phyloP scores from a whole-genome alignment of 2,888 invertebrate genomes.

The Melipona beecheii region DNA sequence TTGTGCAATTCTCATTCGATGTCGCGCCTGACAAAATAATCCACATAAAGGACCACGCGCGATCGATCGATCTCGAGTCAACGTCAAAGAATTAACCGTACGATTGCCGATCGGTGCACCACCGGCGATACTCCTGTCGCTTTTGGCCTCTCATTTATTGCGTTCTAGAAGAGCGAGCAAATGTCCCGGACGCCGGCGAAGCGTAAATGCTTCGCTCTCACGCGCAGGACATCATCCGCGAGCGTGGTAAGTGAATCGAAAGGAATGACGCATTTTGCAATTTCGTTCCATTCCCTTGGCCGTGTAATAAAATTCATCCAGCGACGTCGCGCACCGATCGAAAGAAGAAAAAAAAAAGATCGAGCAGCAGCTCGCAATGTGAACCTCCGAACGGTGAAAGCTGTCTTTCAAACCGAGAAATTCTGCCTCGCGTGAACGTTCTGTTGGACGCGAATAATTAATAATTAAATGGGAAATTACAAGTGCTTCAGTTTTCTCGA shows the following conservation, averaged over 20 bases:
- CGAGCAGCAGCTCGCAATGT: neutral
- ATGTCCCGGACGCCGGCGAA: neutral
- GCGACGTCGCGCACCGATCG: neutral
- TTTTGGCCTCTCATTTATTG: conserved; percentile 16
- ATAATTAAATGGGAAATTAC: neutral
- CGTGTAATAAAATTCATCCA: conserved; percentile 27
- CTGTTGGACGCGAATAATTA: too few relatives aligned
- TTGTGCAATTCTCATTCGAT: neutral
- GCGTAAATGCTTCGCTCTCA: conserved; percentile 11
- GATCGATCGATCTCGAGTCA: neutral
- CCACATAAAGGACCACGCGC: too few relatives aligned
- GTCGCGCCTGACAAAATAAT: too few relatives aligned
- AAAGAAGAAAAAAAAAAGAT: neutral
- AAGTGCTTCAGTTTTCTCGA: neutral
- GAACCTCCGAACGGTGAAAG: neutral
- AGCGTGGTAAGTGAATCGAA: conserved; percentile 32
- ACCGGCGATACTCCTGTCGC: neutral
- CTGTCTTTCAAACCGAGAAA: neutral
- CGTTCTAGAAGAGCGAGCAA: conserved; percentile 21
- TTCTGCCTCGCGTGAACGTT: neutral
- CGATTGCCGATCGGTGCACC: neutral
- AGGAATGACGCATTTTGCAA: conserved; percentile 27
- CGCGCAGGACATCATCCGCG: conserved; percentile 5
- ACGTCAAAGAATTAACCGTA: conserved; percentile 4
- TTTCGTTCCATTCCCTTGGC: conserved; percentile 13